Percentiles rank a stretch among this genome's conserved stretches.
These are phyloP conservation scores for Emys orbicularis DNA, from an alignment of 2,797 vertebrate species.

Conservation along the genomic window DNA sequence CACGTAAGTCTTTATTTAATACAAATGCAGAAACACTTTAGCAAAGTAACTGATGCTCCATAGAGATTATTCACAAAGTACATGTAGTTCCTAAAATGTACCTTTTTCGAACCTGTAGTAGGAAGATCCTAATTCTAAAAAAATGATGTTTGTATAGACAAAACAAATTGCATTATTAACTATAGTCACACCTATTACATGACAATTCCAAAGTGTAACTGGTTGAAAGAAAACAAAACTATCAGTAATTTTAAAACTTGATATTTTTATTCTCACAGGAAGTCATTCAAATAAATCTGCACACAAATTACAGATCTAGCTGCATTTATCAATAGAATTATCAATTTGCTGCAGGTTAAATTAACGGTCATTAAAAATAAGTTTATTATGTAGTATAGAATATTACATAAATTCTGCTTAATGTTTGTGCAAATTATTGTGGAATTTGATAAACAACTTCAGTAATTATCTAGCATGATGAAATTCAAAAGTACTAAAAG, in stretches of 20 bases:
- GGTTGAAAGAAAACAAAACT: constrained; percentile 37
- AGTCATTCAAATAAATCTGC: neutral
- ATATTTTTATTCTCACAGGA: neutral
- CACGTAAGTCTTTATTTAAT: neutral
- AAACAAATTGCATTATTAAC: neutral
- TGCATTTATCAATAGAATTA: neutral
- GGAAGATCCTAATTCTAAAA: neutral
- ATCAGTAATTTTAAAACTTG: neutral
- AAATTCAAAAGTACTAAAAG: neutral
- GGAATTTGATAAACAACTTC: neutral
- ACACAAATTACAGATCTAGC: neutral
- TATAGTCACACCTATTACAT: neutral
- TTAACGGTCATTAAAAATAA: constrained; percentile 6
- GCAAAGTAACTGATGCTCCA: neutral
- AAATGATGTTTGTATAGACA: neutral
- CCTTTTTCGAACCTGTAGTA: neutral
- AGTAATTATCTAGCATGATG: neutral
- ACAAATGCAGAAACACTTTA: neutral
- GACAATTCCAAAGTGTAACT: neutral
- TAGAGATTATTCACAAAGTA: neutral
- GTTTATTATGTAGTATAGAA: neutral
- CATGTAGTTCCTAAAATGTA: neutral
- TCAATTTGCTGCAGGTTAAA: constrained; percentile 14
- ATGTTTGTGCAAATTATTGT: neutral
- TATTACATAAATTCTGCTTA: neutral